Percentiles rank a stretch among this genome's conserved stretches.
Conservation (phyloP, 2,797 vertebrate species). For the Anomalospiza imberbis region DNA sequence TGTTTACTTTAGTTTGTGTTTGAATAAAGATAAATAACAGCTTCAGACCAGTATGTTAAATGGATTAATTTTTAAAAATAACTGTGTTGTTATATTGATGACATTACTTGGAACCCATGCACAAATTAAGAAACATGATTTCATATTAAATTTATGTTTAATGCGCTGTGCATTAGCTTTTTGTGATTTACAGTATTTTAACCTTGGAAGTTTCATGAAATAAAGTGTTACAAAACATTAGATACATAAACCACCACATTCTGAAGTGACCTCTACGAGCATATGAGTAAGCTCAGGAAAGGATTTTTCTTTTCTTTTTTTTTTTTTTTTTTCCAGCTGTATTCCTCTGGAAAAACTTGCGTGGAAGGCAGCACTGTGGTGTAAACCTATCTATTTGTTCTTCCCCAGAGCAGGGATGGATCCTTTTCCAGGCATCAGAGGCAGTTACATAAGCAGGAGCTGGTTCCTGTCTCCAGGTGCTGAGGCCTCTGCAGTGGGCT, state of each 20-base stretch:
- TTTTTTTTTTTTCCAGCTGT: background rate
- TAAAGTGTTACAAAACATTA: background rate
- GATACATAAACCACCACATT: background rate
- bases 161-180: background rate
- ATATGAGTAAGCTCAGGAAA: background rate
- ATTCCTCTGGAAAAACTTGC: constrained; percentile 7
- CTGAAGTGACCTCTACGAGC: background rate
- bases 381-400: background rate
- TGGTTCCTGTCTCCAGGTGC: background rate
- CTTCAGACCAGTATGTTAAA: background rate
- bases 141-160: background rate
- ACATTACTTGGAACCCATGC: background rate
- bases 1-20: background rate
- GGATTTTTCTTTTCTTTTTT: background rate
- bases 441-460: background rate
- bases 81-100: background rate
- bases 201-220: background rate
- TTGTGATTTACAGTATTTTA: background rate
- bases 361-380: background rate
- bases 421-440: background rate
- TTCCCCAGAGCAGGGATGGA: background rate
- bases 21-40: background rate
- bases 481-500: background rate
- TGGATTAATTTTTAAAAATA: background rate
- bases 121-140: background rate